phyloP scores from a whole-genome alignment of 2,113 vertebrate genomes.

The Oryctolagus cuniculus region DNA sequence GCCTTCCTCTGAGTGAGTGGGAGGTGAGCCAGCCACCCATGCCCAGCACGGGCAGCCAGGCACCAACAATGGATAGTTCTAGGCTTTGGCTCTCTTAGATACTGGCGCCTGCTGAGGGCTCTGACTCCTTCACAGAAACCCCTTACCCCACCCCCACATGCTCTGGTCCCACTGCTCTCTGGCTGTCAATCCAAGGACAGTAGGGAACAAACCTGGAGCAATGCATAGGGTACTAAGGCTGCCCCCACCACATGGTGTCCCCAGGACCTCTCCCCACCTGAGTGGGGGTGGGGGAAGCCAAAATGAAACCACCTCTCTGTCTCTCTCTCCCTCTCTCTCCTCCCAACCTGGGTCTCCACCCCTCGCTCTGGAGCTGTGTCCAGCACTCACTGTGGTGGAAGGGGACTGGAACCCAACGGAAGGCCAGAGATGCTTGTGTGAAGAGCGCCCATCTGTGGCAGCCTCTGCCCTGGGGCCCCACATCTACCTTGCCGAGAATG shows the following conservation, averaged over 20 bases:
- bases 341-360: too few relatives aligned
- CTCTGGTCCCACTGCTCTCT: not conserved
- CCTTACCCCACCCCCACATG: too few relatives aligned
- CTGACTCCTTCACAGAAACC: too few relatives aligned
- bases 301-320: too few relatives aligned
- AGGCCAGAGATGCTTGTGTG: not conserved
- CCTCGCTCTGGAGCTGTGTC: not conserved
- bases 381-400: too few relatives aligned
- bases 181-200: not conserved
- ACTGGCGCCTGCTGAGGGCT: too few relatives aligned
- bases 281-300: rapidly evolving
- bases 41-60: not conserved
- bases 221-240: not conserved
- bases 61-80: not conserved
- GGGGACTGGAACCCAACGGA: too few relatives aligned
- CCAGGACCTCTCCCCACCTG: not conserved
- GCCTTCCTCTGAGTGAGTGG: not conserved
- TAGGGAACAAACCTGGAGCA: not conserved
- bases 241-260: too few relatives aligned
- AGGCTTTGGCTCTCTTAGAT: not conserved
- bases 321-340: too few relatives aligned
- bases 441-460: not conserved
- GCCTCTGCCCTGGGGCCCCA: not conserved
- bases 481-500: not conserved
- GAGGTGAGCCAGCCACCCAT: not conserved